These are phyloP conservation scores for Mustela lutreola DNA, from an alignment of 2,113 vertebrate species.

Conservation along the genomic window DNA sequence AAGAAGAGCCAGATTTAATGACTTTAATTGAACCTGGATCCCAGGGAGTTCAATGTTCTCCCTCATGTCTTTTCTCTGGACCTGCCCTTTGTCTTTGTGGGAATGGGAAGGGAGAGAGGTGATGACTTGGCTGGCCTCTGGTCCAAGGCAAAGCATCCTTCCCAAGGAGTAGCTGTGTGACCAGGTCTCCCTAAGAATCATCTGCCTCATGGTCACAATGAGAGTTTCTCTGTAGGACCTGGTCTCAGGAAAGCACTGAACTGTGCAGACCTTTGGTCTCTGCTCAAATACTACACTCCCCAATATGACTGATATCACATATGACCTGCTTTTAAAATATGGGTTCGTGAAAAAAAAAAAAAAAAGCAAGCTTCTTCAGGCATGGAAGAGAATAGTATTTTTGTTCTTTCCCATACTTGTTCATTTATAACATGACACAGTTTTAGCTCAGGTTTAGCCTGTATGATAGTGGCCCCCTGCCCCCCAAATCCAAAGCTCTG, in stretches of 20 bases:
- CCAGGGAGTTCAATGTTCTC: not conserved
- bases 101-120: not conserved
- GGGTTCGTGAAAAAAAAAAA: conserved; percentile 36
- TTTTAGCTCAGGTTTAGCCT: conserved; percentile 53
- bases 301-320: not conserved
- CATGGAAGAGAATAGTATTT: not conserved
- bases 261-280: not conserved
- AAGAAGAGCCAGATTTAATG: conserved; percentile 31
- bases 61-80: not conserved
- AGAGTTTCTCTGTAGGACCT: not conserved
- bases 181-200: not conserved
- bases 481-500: not conserved
- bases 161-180: not conserved
- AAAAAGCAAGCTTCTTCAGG: conserved; percentile 8
- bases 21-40: conserved; percentile 6
- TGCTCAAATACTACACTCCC: not conserved
- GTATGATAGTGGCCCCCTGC: not conserved
- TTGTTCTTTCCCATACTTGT: conserved; percentile 13
- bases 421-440: conserved; percentile 9
- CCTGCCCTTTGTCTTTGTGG: not conserved
- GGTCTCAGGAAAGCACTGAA: conserved; percentile 39
- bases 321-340: not conserved
- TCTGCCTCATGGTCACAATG: not conserved
- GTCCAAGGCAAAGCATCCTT: not conserved
- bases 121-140: not conserved